Percentiles rank a stretch among this genome's conserved stretches.
Conservation (phyloP, 2,797 vertebrate species). For the Eospalax fontanierii region DNA sequence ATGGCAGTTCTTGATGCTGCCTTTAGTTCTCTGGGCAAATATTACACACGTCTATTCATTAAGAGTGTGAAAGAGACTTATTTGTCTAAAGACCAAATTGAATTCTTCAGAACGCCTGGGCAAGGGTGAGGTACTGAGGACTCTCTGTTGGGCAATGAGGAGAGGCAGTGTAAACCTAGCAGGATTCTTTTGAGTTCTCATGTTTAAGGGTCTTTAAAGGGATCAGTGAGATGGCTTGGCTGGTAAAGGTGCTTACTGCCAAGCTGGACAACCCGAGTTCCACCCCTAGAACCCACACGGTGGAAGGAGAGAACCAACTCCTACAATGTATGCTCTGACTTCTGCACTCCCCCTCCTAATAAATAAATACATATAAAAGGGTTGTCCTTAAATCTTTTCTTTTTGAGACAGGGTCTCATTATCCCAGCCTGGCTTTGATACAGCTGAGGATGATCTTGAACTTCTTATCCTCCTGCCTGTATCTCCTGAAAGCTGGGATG, state of each 20-base stretch:
- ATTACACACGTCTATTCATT: background rate
- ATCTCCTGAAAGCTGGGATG: background rate
- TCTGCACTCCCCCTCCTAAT: background rate
- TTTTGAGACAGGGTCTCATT: background rate
- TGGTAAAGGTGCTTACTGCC: background rate
- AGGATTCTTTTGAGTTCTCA: background rate
- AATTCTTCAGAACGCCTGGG: conserved; percentile 4
- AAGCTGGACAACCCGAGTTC: background rate
- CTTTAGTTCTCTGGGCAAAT: background rate
- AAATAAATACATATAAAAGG: background rate
- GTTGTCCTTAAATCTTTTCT: background rate
- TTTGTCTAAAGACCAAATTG: background rate
- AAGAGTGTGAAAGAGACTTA: background rate
- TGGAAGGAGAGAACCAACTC: background rate
- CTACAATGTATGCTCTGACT: background rate
- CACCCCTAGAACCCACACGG: background rate
- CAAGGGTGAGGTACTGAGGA: background rate
- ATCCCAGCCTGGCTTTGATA: background rate
- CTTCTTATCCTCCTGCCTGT: background rate
- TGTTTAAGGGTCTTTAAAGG: background rate
- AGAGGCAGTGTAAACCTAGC: background rate
- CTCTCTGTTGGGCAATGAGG: background rate
- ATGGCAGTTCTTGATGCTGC: background rate
- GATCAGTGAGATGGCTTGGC: background rate
- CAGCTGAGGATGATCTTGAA: background rate